Percentiles rank a stretch among this genome's conserved stretches.
Conservation (phyloP, 2,797 vertebrate genomes). For the Gallinago solitaria region DNA sequence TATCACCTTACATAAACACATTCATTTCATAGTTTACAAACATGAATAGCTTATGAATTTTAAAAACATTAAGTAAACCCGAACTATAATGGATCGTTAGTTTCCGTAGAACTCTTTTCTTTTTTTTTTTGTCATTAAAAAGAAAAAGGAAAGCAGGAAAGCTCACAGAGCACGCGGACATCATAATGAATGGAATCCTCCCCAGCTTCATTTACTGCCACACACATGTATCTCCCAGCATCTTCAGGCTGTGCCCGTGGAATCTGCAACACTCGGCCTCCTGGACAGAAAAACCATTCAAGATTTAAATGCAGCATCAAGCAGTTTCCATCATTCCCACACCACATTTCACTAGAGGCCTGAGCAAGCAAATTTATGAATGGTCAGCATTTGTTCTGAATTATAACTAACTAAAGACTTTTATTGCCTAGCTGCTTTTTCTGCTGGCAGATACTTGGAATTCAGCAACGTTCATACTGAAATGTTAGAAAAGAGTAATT, state of each 20-base stretch:
- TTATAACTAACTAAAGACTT: not conserved
- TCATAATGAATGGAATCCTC: constrained; percentile 94
- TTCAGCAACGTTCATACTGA: not conserved
- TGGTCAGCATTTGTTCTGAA: constrained; percentile 4
- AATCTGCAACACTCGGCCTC: constrained; percentile 91
- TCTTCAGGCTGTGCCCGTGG: constrained; percentile 84
- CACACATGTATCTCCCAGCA: constrained; percentile 88
- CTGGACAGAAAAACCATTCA: constrained; percentile 68
- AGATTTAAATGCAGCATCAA: not conserved
- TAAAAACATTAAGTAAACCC: not conserved
- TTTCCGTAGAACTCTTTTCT: not conserved
- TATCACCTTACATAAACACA: not conserved
- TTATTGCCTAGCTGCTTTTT: not conserved
- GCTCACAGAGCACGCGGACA: constrained; percentile 89
- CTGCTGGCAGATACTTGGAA: not conserved
- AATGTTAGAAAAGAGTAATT: not conserved
- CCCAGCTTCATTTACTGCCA: constrained; percentile 94
- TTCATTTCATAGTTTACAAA: not conserved
- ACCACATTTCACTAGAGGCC: not conserved
- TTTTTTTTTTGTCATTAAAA: not conserved
- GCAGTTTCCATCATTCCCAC: not conserved
- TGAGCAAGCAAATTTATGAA: not conserved
- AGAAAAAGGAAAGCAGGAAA: not conserved
- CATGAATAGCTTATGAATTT: not conserved
- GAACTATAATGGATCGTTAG: not conserved